Percentiles rank a stretch among this genome's conserved stretches.
These are phyloP conservation scores for Prunella strophiata DNA, from an alignment of 2,797 vertebrate genomes.

Conservation along the genomic window DNA sequence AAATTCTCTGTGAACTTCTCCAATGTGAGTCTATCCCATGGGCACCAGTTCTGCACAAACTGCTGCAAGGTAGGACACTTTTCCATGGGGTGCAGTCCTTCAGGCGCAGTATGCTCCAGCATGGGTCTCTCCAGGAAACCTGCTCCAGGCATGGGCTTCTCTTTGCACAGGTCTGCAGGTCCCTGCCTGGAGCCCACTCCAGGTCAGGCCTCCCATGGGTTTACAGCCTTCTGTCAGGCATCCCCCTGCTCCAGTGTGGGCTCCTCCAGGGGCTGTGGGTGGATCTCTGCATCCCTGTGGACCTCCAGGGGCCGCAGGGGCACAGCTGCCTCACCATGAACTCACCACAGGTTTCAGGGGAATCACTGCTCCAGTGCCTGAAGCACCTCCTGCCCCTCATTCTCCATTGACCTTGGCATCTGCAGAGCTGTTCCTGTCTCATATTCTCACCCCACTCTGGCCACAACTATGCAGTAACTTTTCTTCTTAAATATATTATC, in stretches of 20 bases:
- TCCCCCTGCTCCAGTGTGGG: neutral
- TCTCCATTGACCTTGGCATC: accelerated
- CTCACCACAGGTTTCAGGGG: neutral
- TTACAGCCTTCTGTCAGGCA: neutral
- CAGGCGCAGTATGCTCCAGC: neutral
- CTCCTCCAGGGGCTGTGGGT: neutral
- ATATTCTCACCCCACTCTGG: neutral
- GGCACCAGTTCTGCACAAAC: neutral
- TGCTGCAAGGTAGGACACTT: neutral
- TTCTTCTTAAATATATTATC: neutral
- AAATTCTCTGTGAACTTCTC: neutral
- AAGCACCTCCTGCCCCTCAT: neutral
- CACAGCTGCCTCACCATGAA: neutral
- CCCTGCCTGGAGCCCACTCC: neutral
- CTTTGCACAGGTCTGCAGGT: neutral
- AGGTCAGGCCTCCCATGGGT: neutral
- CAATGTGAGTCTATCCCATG: accelerated
- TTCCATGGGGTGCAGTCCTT: neutral
- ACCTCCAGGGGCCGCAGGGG: neutral
- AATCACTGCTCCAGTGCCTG: neutral
- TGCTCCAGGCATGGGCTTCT: neutral
- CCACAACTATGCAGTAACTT: neutral
- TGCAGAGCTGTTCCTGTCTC: neutral
- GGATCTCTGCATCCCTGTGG: neutral
- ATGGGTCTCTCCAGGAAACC: neutral